These are phyloP conservation scores for Rhizoglyphus robini DNA, from an alignment of 1,140 invertebrate species.

Conservation along the genomic window DNA sequence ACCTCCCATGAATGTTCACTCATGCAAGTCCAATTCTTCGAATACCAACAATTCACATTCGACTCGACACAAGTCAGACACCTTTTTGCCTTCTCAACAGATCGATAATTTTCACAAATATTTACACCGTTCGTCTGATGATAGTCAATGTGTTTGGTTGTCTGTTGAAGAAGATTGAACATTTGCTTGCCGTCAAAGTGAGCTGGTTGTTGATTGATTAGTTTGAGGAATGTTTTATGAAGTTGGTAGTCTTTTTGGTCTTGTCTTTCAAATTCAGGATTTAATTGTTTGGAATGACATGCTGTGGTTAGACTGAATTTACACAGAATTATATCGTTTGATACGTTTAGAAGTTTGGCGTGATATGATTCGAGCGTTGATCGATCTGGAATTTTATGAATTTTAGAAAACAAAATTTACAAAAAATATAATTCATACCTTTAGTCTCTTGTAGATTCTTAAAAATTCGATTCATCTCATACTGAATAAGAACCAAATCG, in stretches of 20 bases:
- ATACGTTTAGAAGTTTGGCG: neutral
- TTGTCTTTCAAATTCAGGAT: neutral
- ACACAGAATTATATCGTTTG: neutral
- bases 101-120: too few species aligned
- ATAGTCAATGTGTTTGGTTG: too few species aligned
- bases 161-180: too few species aligned
- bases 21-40: neutral
- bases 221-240: neutral
- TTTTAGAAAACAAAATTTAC: neutral
- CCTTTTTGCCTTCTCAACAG: too few species aligned
- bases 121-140: too few species aligned
- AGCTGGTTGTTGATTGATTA: neutral
- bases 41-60: neutral
- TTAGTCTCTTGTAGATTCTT: too few species aligned
- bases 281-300: neutral
- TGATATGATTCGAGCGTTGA: neutral
- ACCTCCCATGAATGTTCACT: neutral
- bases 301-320: neutral
- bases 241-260: neutral
- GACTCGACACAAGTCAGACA: neutral
- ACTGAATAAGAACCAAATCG: too few species aligned
- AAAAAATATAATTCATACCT: neutral
- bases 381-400: neutral
- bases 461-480: too few species aligned
- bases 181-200: too few species aligned